Conservation (phyloP, 2,888 invertebrate species). For the Stenchaetothrips biformis region DNA sequence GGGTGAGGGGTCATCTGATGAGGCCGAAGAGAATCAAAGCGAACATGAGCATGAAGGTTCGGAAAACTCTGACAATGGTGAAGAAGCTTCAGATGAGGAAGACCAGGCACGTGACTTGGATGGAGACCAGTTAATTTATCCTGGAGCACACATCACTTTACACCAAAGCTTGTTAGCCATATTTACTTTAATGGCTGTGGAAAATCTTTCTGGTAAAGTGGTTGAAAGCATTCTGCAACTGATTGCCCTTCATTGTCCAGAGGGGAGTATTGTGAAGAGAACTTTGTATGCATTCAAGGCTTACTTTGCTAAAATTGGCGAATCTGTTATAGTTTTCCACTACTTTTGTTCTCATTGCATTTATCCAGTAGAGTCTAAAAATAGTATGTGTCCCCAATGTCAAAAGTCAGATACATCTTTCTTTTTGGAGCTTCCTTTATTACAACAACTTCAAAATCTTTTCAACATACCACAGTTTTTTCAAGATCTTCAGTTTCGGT, state of each 20-base stretch:
- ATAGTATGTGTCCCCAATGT: background rate
- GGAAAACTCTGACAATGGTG: too few species aligned
- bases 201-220: background rate
- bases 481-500: background rate
- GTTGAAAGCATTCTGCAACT: too few species aligned
- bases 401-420: background rate
- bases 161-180: background rate
- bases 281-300: background rate
- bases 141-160: background rate
- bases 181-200: background rate
- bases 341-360: background rate
- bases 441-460: background rate
- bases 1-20: too few species aligned
- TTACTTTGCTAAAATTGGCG: background rate
- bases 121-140: background rate
- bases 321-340: background rate
- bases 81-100: background rate
- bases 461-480: background rate
- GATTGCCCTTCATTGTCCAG: too few species aligned
- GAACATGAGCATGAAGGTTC: too few species aligned
- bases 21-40: too few species aligned
- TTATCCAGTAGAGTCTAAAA: background rate
- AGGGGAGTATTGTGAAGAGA: background rate
- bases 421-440: background rate
- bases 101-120: background rate